Base-by-base conservation (phyloP, 2,113 vertebrate genomes). In the Bagarius yarrelli region DNA sequence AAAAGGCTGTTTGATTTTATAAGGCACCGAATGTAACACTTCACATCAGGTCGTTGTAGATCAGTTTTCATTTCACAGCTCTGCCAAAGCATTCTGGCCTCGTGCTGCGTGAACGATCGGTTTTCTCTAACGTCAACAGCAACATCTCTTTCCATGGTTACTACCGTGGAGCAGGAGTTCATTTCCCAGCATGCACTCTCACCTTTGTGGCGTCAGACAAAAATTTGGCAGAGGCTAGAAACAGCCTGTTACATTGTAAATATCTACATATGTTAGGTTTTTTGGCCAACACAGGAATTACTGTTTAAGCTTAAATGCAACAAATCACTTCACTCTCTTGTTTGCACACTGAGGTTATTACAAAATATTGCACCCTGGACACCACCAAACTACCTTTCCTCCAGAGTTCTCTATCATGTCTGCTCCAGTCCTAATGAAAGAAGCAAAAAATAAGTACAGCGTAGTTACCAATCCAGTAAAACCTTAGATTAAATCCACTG, bases 111-210 rank as follows among this genome's bases (percentile, higher is more conserved):
- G 55, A 57, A 27, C 9, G 30, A 40, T 76, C 13, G 15, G 25
- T 60, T 25, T 44, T 76, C 56, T 60, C 56, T 47, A 60, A 47
- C 23, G 0, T 57, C 72, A 76, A 61, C 36, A 61, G n/a, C 57
- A 69, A 64, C 63, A 32, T 11, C 14, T n/a, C 30, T 80, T 82
- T 50, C 34, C 72, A 70, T 84, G 53, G 63, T 64, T 59, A 74
- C 53, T 85, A 78, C 83, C 83, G 40, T 75, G 71, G 81, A 56
- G 34, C 71, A 84, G 80, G 50, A 83, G 82, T 77, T 87, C 81
- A 82, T 78, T 79, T 79, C 83, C 66, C 79, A 84, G 83, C 72
- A 81, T 71, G 84, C 44, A 9, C 19, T 72, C 52, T 36, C 73
- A 83, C 82, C 82, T 84, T 52, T 2, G 66, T 75, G 56, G 34